These are phyloP conservation scores for Hirudinaria manillensis DNA, from an alignment of 2,888 invertebrate genomes.

Conservation along the genomic window DNA sequence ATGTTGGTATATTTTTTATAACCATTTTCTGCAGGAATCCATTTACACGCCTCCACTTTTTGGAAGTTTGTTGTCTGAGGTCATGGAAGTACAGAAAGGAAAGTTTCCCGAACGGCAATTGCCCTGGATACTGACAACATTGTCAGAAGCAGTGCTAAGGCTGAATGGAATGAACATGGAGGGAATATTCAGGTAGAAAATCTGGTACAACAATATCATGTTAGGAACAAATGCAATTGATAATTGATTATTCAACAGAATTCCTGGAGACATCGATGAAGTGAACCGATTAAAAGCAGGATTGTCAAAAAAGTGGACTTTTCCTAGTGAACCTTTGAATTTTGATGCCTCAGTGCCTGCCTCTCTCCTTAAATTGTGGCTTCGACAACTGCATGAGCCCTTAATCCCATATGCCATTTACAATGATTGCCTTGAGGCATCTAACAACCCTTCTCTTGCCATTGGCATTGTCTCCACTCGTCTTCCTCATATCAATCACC, in stretches of 20 bases:
- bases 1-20: background rate
- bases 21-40: background rate
- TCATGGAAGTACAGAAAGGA: constrained; percentile 14
- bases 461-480: constrained; percentile 10
- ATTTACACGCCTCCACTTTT: constrained; percentile 17
- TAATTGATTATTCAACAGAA: constrained; percentile 1
- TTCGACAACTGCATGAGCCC: constrained; percentile 25
- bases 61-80: constrained; percentile 18
- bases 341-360: constrained; percentile 26
- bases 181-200: constrained; percentile 24
- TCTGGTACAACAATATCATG: background rate
- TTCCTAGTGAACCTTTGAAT: background rate
- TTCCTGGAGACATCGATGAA: constrained; percentile 27
- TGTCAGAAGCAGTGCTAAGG: constrained; percentile 15
- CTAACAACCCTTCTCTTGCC: background rate
- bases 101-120: constrained; percentile 5
- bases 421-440: background rate
- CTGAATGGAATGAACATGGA: constrained; percentile 20
- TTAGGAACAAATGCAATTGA: background rate
- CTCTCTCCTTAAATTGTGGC: constrained; percentile 26
- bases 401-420: constrained; percentile 21
- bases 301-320: constrained; percentile 13
- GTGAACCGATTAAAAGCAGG: constrained; percentile 24
- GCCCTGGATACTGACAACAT: constrained; percentile 26
- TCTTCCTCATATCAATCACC: constrained; percentile 3